These are phyloP conservation scores for Microtus pennsylvanicus DNA, from an alignment of 2,113 vertebrate species.

Conservation along the genomic window DNA sequence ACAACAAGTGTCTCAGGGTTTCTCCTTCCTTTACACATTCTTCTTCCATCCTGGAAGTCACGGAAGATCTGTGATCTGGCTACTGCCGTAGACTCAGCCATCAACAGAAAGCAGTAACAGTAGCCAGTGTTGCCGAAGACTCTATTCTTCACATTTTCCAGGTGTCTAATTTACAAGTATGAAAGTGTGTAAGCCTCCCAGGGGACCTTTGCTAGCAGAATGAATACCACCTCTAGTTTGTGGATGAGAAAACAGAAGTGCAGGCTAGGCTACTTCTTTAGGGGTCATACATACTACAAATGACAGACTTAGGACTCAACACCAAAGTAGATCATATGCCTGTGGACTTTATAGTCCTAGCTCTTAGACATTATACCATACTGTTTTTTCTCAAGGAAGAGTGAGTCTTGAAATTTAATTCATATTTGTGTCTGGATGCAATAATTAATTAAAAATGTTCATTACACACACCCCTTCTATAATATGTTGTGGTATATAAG, in stretches of 20 bases:
- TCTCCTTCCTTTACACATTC: neutral
- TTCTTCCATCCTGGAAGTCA: neutral
- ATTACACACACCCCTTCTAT: neutral
- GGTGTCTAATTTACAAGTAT: neutral
- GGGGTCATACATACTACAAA: neutral
- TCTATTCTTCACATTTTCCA: neutral
- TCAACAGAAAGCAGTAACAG: neutral
- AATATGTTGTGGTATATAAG: neutral
- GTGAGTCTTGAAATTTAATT: neutral
- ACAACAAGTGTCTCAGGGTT: too few relatives aligned
- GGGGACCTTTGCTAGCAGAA: neutral
- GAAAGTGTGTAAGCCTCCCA: neutral
- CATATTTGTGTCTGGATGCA: constrained; percentile 5
- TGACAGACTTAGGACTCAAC: neutral
- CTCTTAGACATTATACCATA: neutral
- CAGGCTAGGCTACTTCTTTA: neutral
- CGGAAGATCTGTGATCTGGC: neutral
- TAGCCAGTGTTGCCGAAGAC: neutral
- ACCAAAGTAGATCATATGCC: neutral
- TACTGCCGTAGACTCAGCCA: neutral
- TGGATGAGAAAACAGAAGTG: neutral
- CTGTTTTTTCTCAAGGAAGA: neutral
- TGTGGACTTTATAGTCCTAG: neutral
- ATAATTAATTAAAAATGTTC: neutral
- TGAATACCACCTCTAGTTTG: neutral